Evolutionary conservation across 2,113 vertebrate genomes (phyloP), one percentile per base, ranked within the genome.

Genomic region (Manacus vitellinus): DNA sequence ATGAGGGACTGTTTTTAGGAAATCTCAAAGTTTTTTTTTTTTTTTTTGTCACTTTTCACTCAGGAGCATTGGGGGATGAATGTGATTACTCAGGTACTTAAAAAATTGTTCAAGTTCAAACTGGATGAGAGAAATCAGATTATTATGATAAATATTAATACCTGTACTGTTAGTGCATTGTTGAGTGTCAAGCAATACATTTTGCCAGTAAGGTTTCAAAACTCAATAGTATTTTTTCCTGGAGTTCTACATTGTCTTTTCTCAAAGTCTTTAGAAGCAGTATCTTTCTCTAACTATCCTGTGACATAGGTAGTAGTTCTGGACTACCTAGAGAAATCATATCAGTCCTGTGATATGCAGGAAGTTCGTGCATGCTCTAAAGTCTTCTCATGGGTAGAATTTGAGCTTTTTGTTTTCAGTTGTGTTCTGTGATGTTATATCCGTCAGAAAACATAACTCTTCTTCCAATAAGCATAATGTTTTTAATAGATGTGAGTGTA

Each of bases 311-410:
- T 14, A 78, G 10, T 33, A 39, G 33, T 54, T 92, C 21, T 83
- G 21, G 21, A 46, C 37, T 63, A 73, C 9, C 17, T 76, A 1
- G 8, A 70, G 56, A 65, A 88, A 70, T 76, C 3, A 1, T 30
- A n/a, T 43, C 13, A 72, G 0, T 94, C n/a, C 21, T 61, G 9
- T 61, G 31, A 28, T 55, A 35, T 0, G 0, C 28, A 44, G 9
- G 52, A 82, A 54, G 25, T 56, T 70, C 8, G 12, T 44, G 15
- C 62, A 44, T 74, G 31, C 41, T 54, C 7, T 3, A 14, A 85
- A 44, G 52, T 75, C 24, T 44, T 87, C 27, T 62, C 1, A 4
- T 10, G 1, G 17, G 35, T 27, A 65, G 20, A 86, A 71, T 44
- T 30, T 61, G 33, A 85, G 18, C 22, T 77, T 85, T 58, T 66